Percentiles rank a stretch among this genome's conserved stretches.
Conservation (phyloP, 2,797 vertebrate species). For the Erethizon dorsatum region DNA sequence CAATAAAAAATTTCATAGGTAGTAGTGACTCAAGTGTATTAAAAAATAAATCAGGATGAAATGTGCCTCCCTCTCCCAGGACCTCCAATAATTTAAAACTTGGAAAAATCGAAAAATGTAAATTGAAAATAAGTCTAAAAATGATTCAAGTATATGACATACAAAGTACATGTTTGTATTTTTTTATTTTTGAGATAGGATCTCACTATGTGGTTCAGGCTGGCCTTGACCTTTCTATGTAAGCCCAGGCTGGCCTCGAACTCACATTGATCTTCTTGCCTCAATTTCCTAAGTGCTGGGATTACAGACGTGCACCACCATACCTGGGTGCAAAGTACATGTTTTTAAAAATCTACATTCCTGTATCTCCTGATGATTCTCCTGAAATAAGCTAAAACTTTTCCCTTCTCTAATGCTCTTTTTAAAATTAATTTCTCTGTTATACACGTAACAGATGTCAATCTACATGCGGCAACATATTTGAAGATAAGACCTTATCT, state of each 20-base stretch:
- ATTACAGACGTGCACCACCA: not conserved
- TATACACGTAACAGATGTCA: slow-evolving; percentile 45
- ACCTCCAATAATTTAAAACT: slow-evolving; percentile 28
- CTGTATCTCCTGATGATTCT: slow-evolving; percentile 29
- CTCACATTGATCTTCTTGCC: not conserved
- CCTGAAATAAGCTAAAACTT: slow-evolving; percentile 6
- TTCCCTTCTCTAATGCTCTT: not conserved
- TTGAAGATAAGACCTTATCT: slow-evolving; percentile 62
- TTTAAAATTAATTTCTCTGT: slow-evolving; percentile 70
- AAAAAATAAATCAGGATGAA: slow-evolving; percentile 28
- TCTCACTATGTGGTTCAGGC: not conserved
- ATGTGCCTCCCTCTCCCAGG: not conserved
- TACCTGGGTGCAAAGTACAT: not conserved
- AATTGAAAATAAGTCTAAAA: slow-evolving; percentile 57
- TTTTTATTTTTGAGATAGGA: not conserved
- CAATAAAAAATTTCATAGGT: slow-evolving; percentile 20
- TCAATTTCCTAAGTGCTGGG: not conserved
- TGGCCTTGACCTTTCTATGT: not conserved
- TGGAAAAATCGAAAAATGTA: not conserved
- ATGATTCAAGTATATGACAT: not conserved
- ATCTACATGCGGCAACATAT: slow-evolving; percentile 38
- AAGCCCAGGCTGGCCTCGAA: no score
- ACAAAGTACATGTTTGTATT: slow-evolving; percentile 4
- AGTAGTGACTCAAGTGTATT: not conserved
- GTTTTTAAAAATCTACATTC: slow-evolving; percentile 43